Evolutionary conservation across 2,797 vertebrate species (phyloP).

Genomic region (Taenioides sp.): DNA sequence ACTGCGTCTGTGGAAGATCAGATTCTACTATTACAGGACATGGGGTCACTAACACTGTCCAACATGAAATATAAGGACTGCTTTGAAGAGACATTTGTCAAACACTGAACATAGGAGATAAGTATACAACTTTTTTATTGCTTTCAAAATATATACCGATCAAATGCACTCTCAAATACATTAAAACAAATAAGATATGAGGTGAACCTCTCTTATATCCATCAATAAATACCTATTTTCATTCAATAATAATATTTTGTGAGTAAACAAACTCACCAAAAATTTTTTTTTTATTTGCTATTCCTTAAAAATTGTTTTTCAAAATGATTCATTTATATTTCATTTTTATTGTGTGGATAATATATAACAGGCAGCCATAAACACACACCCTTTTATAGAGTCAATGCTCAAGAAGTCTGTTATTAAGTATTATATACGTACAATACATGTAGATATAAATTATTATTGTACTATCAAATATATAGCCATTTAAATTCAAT

Average conservation of each 20-base stretch:
- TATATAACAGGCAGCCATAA: not conserved
- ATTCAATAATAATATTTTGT: not conserved
- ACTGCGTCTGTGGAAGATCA: not conserved
- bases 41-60: not conserved
- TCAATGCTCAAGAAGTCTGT: not conserved
- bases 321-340: not conserved
- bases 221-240: slow-evolving; percentile 3
- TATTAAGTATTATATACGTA: not conserved
- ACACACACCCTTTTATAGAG: not conserved
- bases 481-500: not conserved
- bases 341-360: not conserved
- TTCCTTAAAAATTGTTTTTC: not conserved
- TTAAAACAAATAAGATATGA: not conserved
- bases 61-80: not conserved
- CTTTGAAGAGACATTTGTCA: not conserved
- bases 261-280: not conserved
- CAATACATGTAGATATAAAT: not conserved
- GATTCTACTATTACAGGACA: not conserved
- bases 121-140: not conserved
- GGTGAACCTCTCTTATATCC: not conserved
- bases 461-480: not conserved
- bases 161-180: not conserved
- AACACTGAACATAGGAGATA: not conserved
- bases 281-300: not conserved
- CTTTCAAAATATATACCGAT: not conserved